Evolutionary conservation across 1,140 invertebrate species (phyloP).

Genomic region (Vollenhovia emeryi): DNA sequence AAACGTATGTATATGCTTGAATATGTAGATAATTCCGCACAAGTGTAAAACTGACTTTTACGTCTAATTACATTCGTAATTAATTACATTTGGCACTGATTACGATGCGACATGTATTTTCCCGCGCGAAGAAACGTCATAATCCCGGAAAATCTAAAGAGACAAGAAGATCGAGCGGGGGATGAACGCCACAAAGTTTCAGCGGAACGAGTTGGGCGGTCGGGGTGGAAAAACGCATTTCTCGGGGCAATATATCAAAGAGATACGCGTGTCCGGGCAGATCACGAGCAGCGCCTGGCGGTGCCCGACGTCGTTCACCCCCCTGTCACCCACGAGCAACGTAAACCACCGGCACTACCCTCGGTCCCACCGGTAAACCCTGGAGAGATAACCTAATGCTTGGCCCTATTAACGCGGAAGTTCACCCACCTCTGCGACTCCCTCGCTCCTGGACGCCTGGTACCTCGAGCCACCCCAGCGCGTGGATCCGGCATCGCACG

Average conservation of each 20-base stretch:
- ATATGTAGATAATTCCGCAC: background rate
- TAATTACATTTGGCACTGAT: slow-evolving; percentile 6
- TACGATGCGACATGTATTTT: background rate
- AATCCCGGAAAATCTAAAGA: slow-evolving; percentile 40
- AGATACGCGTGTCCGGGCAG: slow-evolving; percentile 71
- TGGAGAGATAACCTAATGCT: slow-evolving; percentile 79
- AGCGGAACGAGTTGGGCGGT: background rate
- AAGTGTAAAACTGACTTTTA: background rate
- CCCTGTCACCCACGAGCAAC: slow-evolving; percentile 31
- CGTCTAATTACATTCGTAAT: background rate
- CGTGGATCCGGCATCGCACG: slow-evolving; percentile 9
- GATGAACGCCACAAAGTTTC: slow-evolving; percentile 62
- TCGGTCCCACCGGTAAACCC: slow-evolving; percentile 37
- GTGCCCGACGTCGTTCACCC: slow-evolving; percentile 51
- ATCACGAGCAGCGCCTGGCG: slow-evolving; percentile 60
- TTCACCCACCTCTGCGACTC: background rate
- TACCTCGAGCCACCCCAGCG: background rate
- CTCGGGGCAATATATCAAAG: slow-evolving; percentile 73
- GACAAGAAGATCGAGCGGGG: slow-evolving; percentile 59
- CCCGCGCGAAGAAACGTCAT: slow-evolving; percentile 25
- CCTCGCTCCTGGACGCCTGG: background rate
- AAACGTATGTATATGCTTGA: background rate
- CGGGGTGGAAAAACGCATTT: slow-evolving; percentile 61
- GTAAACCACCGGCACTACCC: slow-evolving; percentile 42
- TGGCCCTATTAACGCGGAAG: slow-evolving; percentile 74